Percentiles rank a stretch among this genome's conserved stretches.
phyloP scores from a whole-genome alignment of 2,113 vertebrate species.

The Acinonyx jubatus region DNA sequence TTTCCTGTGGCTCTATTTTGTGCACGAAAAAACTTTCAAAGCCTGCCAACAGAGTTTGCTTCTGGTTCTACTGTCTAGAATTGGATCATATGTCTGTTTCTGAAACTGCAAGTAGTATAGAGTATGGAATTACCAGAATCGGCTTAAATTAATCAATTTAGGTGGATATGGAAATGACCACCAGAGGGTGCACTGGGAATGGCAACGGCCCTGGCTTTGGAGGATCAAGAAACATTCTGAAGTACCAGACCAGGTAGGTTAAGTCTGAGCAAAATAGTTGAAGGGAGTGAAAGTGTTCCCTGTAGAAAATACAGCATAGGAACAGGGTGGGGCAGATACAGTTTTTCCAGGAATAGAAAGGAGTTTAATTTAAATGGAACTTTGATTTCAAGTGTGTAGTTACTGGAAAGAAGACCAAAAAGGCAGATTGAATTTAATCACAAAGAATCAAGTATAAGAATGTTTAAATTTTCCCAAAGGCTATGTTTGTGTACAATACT shows the following conservation, averaged over 20 bases:
- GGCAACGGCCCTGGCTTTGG: neutral
- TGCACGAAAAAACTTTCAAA: neutral
- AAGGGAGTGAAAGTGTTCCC: neutral
- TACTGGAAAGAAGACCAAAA: conserved; percentile 12
- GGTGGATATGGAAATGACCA: conserved; percentile 49
- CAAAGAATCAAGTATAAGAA: neutral
- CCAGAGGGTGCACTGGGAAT: conserved; percentile 63
- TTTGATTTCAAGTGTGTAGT: neutral
- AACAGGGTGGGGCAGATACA: neutral
- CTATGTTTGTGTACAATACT: neutral
- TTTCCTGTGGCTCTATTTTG: neutral
- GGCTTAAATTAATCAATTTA: neutral
- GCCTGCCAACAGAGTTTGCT: neutral
- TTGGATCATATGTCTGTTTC: neutral
- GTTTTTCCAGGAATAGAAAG: neutral
- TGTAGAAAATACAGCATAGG: neutral
- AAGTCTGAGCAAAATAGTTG: neutral
- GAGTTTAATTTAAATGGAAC: neutral
- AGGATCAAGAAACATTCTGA: neutral
- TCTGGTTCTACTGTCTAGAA: neutral
- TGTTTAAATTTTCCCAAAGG: neutral
- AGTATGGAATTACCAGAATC: neutral
- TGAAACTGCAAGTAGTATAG: neutral
- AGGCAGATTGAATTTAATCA: neutral
- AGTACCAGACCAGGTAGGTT: neutral